These are phyloP conservation scores for Macrobrachium rosenbergii DNA, from an alignment of 1,140 invertebrate species.

Conservation along the genomic window DNA sequence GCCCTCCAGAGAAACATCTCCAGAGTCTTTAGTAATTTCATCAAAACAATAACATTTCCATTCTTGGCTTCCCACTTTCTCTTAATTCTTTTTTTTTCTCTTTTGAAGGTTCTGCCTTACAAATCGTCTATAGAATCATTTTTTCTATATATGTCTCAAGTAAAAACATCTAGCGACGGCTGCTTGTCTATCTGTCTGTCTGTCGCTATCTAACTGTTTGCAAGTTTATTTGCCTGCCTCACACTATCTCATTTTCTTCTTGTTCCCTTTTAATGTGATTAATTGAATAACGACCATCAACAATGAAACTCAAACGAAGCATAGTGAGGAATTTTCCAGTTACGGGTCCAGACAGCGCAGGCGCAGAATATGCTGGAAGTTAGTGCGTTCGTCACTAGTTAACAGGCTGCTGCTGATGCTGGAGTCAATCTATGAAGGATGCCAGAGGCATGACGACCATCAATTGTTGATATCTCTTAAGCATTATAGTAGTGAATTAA, in stretches of 20 bases:
- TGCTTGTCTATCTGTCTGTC: neutral
- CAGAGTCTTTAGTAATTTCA: too few species aligned
- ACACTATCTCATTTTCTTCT: neutral
- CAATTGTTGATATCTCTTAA: too few species aligned
- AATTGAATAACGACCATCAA: constrained; percentile 29
- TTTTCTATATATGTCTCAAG: too few species aligned
- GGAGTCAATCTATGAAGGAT: constrained; percentile 37
- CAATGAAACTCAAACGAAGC: constrained; percentile 44
- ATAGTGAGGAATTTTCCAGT: constrained; percentile 54
- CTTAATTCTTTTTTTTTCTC: neutral
- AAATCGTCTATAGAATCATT: too few species aligned
- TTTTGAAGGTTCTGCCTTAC: too few species aligned
- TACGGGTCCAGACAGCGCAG: constrained; percentile 7
- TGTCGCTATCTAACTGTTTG: neutral
- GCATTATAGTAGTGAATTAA: too few species aligned
- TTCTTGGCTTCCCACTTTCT: neutral
- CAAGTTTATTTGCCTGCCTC: neutral
- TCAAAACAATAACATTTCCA: neutral
- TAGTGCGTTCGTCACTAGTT: constrained; percentile 23
- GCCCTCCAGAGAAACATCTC: too few species aligned
- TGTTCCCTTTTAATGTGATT: neutral
- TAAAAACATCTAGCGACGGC: too few species aligned
- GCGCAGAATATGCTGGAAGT: constrained; percentile 5
- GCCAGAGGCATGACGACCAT: neutral
- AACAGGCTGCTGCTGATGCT: constrained; percentile 18